Base-by-base conservation (phyloP, 2,888 invertebrate species). In the Caenorhabditis plicata region DNA sequence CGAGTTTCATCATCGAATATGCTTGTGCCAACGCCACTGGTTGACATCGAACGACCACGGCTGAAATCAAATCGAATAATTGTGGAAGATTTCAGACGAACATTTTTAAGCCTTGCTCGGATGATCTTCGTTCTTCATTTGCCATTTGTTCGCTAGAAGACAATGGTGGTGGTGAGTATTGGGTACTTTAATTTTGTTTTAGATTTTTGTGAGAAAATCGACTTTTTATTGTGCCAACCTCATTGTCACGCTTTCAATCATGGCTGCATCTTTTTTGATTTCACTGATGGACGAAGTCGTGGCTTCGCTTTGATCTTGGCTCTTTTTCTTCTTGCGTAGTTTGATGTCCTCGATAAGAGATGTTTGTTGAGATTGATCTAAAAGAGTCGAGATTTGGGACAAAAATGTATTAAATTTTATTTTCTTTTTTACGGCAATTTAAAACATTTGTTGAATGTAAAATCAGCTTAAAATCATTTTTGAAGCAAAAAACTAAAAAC, bases 1-100 rank as follows among this genome's bases (percentile, higher is more conserved):
- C 67, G 32, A 15, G 60, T 45, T 22, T 64, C 64, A 19, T 68
- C 67, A 17, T 68, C 67, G 13, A 56, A 68, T 19, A 68, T 53
- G 40, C 64, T 64, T 17, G 57, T 64, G 1, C 67, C 67, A 31
- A 68, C 50, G 27, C 67, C 67, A 35, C 54, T 54, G 4, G 67
- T 68, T 11, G 64, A 64, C n/a, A 57, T 61, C 22, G 64, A 64
- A 36, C 67, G 42, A 15, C 57, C 67, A 41, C 67, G 32, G 19
- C 19, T 31, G 15, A 36, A 40, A 26, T 46, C 36, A 20, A n/a
- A 13, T 15, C 13, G 17, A n/a, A 7, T 33, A 5, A 8, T 33
- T 33, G 33, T 15, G 33, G 17, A 33, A 33, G 4, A 15, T 7
- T 33, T n/a, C 13, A 8, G 17, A 15, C 17, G 5, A 8, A n/a